These are phyloP conservation scores for Flexamia atlantica DNA, from an alignment of 2,888 invertebrate genomes.

Conservation along the genomic window DNA sequence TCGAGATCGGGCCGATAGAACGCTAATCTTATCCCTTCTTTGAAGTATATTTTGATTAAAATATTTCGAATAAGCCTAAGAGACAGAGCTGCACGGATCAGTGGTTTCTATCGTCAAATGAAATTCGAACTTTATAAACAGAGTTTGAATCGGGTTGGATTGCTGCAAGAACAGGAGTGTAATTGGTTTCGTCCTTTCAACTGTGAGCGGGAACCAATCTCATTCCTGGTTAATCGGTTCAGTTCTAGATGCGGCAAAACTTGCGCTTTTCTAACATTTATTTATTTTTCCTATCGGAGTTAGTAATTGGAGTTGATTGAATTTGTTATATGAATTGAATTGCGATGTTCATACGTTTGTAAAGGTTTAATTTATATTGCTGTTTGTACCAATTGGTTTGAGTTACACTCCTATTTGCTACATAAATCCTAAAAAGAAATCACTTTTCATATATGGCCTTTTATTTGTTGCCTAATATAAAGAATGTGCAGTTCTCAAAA, in stretches of 20 bases:
- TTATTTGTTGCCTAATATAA: no score
- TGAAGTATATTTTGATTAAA: constrained; percentile 36
- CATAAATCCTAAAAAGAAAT: no score
- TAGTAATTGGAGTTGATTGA: background rate
- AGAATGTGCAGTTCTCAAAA: no score
- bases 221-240: constrained; percentile 28
- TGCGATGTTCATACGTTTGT: background rate
- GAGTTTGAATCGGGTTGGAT: constrained; percentile 27
- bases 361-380: no score
- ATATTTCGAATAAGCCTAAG: constrained; percentile 33
- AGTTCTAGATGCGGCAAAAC: constrained; percentile 12
- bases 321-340: background rate
- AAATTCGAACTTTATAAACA: constrained; percentile 41
- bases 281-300: background rate
- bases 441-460: no score
- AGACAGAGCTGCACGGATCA: constrained; percentile 15
- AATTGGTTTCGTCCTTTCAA: constrained; percentile 44
- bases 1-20: constrained; percentile 22
- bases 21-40: constrained; percentile 12
- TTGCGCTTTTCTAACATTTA: background rate
- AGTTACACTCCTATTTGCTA: no score
- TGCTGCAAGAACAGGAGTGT: constrained; percentile 22
- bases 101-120: constrained; percentile 45
- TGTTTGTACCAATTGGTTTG: no score
- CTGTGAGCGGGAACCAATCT: constrained; percentile 9